A percentile compares a stretch with the other conserved stretches of the same genome.
Conservation (phyloP, 2,113 vertebrate genomes). For the Charadrius vociferus region DNA sequence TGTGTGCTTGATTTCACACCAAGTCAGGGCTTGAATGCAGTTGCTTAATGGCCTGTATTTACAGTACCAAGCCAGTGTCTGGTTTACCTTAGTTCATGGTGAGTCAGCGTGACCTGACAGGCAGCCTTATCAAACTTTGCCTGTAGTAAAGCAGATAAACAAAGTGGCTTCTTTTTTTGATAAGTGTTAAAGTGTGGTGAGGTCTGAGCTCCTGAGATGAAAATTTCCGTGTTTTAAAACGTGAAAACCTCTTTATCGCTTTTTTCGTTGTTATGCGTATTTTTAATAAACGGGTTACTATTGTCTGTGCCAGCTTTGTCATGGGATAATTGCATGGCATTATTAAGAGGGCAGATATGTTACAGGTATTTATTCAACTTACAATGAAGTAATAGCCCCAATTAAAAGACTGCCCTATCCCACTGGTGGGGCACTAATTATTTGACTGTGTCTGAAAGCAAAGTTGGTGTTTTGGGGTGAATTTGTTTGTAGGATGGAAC, state of each 20-base stretch:
- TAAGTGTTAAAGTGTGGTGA: not conserved
- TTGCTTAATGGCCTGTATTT: not conserved
- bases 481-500: not conserved
- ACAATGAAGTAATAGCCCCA: not conserved
- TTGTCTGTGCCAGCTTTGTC: not conserved
- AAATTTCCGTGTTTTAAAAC: not conserved
- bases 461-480: not conserved
- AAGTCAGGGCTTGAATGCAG: not conserved
- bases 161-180: not conserved
- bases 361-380: not conserved
- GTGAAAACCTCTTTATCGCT: not conserved
- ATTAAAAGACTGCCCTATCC: not conserved
- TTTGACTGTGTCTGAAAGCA: not conserved
- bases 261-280: not conserved
- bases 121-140: not conserved
- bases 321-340: not conserved
- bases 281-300: not conserved
- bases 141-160: not conserved
- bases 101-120: conserved; percentile 10
- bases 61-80: not conserved
- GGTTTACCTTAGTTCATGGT: not conserved
- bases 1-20: not conserved
- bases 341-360: not conserved
- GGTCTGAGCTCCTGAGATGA: not conserved
- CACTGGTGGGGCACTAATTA: not conserved